These are phyloP conservation scores for Pseudopleuronectes americanus DNA, from an alignment of 2,797 vertebrate genomes.

Conservation along the genomic window DNA sequence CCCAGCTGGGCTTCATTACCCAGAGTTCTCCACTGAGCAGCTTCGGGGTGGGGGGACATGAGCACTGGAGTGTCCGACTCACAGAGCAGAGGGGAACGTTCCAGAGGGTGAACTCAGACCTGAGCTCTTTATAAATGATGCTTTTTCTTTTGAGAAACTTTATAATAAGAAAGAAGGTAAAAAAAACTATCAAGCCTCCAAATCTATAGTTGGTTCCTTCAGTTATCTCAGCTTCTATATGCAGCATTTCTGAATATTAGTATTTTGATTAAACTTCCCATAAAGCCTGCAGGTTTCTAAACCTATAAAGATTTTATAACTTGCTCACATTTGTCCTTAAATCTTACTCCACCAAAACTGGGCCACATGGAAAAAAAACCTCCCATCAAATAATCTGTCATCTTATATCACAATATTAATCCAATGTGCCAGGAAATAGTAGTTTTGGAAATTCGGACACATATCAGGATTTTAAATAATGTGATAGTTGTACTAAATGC, in stretches of 20 bases:
- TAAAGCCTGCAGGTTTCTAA: not conserved
- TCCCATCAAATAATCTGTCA: not conserved
- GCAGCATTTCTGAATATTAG: not conserved
- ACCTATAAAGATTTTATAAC: not conserved
- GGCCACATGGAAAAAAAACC: not conserved
- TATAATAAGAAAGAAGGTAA: no score
- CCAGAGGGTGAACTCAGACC: constrained; percentile 20
- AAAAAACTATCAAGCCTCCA: no score
- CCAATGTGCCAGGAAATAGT: not conserved
- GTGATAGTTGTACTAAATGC: no score
- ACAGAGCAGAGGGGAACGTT: constrained; percentile 10
- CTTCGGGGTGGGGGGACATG: constrained; percentile 21
- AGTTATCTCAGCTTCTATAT: not conserved
- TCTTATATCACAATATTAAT: no score
- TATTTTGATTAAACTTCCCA: constrained; percentile 18
- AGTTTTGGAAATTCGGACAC: no score
- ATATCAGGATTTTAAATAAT: not conserved
- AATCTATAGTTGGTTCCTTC: not conserved
- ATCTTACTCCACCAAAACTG: no score
- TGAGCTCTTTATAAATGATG: not conserved
- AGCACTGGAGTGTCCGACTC: constrained; percentile 18
- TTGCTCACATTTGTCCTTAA: not conserved
- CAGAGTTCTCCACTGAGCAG: constrained; percentile 57
- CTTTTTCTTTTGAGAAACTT: no score
- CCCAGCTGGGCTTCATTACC: constrained; percentile 75